Evolutionary conservation across 1,140 invertebrate species (phyloP).

Genomic region (Lepidotrigona ventralis): DNA sequence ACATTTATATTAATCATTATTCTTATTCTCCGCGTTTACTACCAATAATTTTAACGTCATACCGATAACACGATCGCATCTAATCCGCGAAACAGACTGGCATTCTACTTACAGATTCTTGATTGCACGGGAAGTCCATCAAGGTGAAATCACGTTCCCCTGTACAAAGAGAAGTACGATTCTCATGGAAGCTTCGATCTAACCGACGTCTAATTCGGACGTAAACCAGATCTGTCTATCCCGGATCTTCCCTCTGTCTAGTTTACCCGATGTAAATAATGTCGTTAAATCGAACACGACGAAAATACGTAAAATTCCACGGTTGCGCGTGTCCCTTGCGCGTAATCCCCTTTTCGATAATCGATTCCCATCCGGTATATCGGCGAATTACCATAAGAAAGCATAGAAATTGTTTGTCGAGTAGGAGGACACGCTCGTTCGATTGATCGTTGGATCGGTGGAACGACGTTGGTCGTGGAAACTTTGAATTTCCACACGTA

Average conservation of each 20-base stretch:
- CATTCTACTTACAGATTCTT: neutral
- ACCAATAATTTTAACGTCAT: neutral
- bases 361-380: neutral
- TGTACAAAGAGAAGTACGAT: neutral
- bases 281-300: neutral
- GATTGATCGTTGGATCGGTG: neutral
- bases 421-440: neutral
- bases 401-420: neutral
- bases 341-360: neutral
- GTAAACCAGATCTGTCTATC: neutral
- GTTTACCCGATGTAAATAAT: neutral
- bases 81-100: neutral
- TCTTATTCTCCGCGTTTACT: neutral
- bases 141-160: neutral
- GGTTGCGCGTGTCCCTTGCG: neutral
- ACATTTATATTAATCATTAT: neutral
- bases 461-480: no score
- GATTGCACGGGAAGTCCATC: neutral
- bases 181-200: neutral
- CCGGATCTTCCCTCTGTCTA: neutral
- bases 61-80: neutral
- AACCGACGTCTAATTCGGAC: constrained; percentile 11
- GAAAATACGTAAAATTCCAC: neutral
- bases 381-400: neutral
- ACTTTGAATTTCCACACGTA: neutral